A percentile compares a stretch with the other conserved stretches of the same genome.
Conservation (phyloP, 2,113 vertebrate genomes). For the Pica pica region DNA sequence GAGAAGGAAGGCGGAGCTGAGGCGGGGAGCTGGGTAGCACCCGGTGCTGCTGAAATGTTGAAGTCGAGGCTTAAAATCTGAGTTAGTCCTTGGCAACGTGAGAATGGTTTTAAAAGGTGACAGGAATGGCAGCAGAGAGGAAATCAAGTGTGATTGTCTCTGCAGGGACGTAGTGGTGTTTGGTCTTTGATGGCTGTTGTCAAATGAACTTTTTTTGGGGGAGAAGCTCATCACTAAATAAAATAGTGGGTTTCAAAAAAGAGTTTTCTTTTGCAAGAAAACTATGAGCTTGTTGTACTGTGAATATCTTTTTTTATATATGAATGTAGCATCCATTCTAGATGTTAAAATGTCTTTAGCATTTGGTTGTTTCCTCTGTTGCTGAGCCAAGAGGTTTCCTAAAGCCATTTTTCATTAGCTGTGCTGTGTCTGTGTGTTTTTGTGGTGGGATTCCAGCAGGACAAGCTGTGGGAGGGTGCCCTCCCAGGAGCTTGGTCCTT, state of each 20-base stretch:
- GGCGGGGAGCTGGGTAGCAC: background rate
- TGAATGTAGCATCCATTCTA: background rate
- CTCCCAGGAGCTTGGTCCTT: accelerated
- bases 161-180: background rate
- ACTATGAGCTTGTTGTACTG: background rate
- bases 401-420: background rate
- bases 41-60: background rate
- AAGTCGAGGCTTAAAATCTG: background rate
- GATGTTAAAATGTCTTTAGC: background rate
- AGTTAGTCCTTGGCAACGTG: background rate
- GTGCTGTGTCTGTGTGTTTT: background rate
- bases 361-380: background rate
- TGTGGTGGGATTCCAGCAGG: background rate
- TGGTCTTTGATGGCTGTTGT: background rate
- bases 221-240: background rate
- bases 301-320: background rate
- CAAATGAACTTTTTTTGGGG: background rate
- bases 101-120: background rate
- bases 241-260: background rate
- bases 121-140: background rate
- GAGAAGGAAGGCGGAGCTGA: constrained; percentile 25
- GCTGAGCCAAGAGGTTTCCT: background rate
- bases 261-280: background rate
- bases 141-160: background rate
- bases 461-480: background rate